These are phyloP conservation scores for Pangasius macronema DNA, from an alignment of 2,797 vertebrate genomes.

Conservation along the genomic window DNA sequence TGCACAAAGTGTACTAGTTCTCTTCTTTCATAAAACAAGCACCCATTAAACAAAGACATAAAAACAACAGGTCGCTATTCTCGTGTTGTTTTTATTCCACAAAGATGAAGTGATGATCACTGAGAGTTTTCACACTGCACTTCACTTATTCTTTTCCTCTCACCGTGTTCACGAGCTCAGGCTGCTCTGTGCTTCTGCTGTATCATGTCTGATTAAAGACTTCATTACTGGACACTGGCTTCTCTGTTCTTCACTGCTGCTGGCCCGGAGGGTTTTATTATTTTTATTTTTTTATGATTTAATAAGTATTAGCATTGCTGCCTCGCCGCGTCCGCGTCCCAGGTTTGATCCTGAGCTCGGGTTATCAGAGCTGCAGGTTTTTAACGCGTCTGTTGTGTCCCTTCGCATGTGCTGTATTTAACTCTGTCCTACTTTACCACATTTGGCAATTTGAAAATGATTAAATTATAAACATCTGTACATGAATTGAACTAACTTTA, in stretches of 20 bases:
- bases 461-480: background rate
- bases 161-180: background rate
- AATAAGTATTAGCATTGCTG: too few relatives aligned
- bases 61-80: background rate
- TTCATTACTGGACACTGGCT: slow-evolving; percentile 71
- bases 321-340: too few relatives aligned
- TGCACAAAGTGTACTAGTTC: background rate
- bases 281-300: too few relatives aligned
- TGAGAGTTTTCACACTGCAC: background rate
- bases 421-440: too few relatives aligned
- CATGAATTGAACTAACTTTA: background rate
- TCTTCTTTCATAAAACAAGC: slow-evolving; percentile 12
- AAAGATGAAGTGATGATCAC: background rate
- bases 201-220: slow-evolving; percentile 78
- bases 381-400: too few relatives aligned
- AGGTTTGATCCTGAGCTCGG: too few relatives aligned
- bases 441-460: background rate
- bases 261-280: too few relatives aligned
- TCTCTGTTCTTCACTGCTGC: background rate
- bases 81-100: background rate
- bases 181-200: slow-evolving; percentile 58
- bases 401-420: background rate
- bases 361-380: too few relatives aligned
- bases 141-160: background rate
- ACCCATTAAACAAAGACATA: background rate